phyloP scores from a whole-genome alignment of 2,113 vertebrate genomes.

The Aleadryas rufinucha region DNA sequence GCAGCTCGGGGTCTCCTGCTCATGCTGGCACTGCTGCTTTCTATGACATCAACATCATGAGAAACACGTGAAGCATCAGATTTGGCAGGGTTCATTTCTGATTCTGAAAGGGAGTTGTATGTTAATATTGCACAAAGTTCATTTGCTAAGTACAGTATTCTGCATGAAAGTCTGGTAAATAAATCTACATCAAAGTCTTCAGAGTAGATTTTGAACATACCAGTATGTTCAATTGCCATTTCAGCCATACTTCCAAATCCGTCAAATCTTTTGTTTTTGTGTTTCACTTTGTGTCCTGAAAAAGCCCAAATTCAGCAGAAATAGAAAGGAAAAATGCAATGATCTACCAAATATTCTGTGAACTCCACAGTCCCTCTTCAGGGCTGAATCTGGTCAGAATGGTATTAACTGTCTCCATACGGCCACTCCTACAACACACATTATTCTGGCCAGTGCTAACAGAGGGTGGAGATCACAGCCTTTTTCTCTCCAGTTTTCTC shows the following conservation, averaged over 20 bases:
- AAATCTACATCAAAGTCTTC: not conserved
- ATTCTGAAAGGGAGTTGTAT: not conserved
- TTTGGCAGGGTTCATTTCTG: not conserved
- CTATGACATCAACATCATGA: rapidly evolving
- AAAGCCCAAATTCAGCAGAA: not conserved
- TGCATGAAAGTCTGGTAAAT: not conserved
- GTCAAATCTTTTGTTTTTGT: not conserved
- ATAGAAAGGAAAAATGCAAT: not conserved
- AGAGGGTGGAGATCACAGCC: not conserved
- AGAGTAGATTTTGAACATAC: not conserved
- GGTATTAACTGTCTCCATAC: not conserved
- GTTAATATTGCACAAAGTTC: not conserved
- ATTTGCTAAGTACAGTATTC: not conserved
- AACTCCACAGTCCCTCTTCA: not conserved
- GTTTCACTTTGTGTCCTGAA: not conserved
- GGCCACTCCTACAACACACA: not conserved
- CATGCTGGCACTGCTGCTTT: not conserved
- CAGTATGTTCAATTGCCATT: not conserved
- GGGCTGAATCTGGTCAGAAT: not conserved
- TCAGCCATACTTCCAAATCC: not conserved
- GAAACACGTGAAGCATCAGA: not conserved
- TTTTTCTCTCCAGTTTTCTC: not conserved
- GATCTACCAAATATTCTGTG: not conserved
- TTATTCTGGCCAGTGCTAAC: not conserved
- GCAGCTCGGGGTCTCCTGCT: constrained; percentile 62